These are phyloP conservation scores for Microctenopoma stevenorrisi DNA, from an alignment of 2,797 vertebrate species.

Conservation along the genomic window DNA sequence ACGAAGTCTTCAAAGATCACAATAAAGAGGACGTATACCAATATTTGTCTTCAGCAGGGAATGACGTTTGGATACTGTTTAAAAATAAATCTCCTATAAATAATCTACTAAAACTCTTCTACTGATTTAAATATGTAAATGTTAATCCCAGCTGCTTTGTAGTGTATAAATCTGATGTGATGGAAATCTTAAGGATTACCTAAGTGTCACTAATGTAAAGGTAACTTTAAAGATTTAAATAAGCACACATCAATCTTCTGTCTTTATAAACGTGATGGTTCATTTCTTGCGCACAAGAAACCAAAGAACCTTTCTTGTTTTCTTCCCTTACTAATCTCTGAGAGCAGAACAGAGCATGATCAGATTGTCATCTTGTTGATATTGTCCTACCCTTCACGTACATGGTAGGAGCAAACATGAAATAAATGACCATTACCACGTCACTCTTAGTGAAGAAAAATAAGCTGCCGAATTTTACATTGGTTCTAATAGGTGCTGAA, in stretches of 20 bases:
- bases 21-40: not conserved
- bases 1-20: not conserved
- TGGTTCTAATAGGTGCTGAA: not conserved
- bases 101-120: not conserved
- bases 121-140: no score
- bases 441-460: no score
- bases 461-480: not conserved
- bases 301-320: no score
- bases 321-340: not conserved
- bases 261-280: not conserved
- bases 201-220: no score
- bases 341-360: not conserved
- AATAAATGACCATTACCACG: no score
- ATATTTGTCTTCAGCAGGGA: constrained; percentile 12
- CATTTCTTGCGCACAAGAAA: not conserved
- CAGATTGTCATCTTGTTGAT: not conserved
- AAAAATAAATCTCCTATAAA: not conserved
- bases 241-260: not conserved
- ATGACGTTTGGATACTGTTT: not conserved
- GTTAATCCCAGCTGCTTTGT: no score
- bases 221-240: no score
- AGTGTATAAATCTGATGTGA: no score
- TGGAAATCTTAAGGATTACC: no score
- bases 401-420: no score
- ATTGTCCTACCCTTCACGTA: no score